These are phyloP conservation scores for Slavum lentiscoides DNA, from an alignment of 2,888 invertebrate genomes.

Conservation along the genomic window DNA sequence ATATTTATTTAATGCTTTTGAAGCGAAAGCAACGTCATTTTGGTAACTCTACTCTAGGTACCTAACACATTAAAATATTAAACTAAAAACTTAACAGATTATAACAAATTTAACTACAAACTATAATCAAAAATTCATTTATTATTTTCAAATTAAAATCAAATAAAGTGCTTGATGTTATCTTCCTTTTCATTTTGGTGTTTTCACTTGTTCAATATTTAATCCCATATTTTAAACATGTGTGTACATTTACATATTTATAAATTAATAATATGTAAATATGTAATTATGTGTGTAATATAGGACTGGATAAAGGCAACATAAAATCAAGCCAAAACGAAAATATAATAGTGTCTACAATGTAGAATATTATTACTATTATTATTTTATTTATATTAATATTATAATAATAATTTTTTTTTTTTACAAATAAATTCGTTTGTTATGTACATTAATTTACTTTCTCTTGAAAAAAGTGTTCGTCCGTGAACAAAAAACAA, in stretches of 20 bases:
- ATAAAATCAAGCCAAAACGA: slow-evolving; percentile 44
- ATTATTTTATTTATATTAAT: background rate
- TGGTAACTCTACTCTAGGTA: slow-evolving; percentile 41
- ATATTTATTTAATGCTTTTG: slow-evolving; percentile 38
- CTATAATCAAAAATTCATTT: slow-evolving; percentile 13
- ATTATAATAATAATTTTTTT: too few species aligned
- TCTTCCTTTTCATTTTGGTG: slow-evolving; percentile 45
- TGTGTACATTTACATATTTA: background rate
- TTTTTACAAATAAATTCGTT: slow-evolving; percentile 50
- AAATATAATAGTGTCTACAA: slow-evolving; percentile 30
- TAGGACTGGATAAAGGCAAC: slow-evolving; percentile 31
- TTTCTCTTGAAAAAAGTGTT: slow-evolving; percentile 41
- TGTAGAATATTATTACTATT: slow-evolving; percentile 35
- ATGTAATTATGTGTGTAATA: background rate
- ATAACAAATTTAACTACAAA: slow-evolving; percentile 42
- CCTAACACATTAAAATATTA: slow-evolving; percentile 18
- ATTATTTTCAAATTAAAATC: slow-evolving; percentile 24
- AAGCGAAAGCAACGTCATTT: slow-evolving; percentile 53
- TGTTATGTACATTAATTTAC: slow-evolving; percentile 52
- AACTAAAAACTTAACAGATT: slow-evolving; percentile 48
- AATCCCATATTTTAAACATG: slow-evolving; percentile 32
- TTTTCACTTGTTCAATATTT: slow-evolving; percentile 37
- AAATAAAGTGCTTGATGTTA: slow-evolving; percentile 46
- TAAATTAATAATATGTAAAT: background rate
- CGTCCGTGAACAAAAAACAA: slow-evolving; percentile 32